Conservation (phyloP, 2,113 vertebrate species). For the Ctenodactylus gundi region DNA sequence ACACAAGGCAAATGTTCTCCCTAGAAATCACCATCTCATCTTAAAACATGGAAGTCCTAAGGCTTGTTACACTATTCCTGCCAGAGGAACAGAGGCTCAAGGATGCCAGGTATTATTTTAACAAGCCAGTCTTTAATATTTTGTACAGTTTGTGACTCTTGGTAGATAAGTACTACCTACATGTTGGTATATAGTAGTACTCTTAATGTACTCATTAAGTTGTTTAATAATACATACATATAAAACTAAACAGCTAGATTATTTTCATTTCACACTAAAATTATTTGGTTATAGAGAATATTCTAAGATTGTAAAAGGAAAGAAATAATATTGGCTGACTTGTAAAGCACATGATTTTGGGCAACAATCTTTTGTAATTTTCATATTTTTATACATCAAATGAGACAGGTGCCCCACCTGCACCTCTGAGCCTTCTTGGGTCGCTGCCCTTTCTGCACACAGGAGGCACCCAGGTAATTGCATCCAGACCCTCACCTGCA, state of each 20-base stretch:
- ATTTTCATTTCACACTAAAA: neutral
- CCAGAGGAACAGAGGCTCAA: neutral
- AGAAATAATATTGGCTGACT: neutral
- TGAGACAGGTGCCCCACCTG: neutral
- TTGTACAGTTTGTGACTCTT: neutral
- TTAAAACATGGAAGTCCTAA: neutral
- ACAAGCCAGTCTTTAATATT: neutral
- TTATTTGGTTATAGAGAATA: neutral
- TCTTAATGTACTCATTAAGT: neutral
- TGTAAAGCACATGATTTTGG: neutral
- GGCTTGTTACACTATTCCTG: neutral
- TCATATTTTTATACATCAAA: neutral
- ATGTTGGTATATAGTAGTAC: neutral
- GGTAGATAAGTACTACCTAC: neutral
- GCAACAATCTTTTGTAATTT: neutral
- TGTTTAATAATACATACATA: neutral
- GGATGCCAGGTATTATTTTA: neutral
- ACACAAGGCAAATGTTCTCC: fast-evolving
- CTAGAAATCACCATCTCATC: neutral
- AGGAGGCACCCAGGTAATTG: no score
- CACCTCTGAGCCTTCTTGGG: neutral
- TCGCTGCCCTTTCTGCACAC: no score
- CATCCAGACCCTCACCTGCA: no score
- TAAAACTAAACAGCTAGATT: neutral
- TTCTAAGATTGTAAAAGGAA: neutral